phyloP scores from a whole-genome alignment of 2,113 vertebrate species.

The Dipodomys merriami region DNA sequence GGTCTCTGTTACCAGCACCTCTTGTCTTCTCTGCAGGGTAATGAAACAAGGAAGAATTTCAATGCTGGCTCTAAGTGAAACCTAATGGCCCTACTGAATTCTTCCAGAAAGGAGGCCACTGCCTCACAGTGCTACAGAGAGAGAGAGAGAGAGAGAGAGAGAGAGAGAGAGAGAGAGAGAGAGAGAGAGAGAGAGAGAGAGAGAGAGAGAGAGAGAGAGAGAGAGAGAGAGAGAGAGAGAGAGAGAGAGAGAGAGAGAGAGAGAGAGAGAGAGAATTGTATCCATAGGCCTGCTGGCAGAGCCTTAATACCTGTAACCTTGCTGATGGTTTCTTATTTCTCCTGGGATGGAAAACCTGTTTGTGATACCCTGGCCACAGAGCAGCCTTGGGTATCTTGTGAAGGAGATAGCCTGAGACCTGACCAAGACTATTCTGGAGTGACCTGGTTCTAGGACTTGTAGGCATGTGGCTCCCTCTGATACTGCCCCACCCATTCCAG shows the following conservation, averaged over 20 bases:
- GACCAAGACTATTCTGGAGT: neutral
- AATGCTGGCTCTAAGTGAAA: neutral
- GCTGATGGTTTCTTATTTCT: conserved; percentile 1
- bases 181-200: no score
- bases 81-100: no score
- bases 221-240: no score
- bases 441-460: neutral
- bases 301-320: neutral
- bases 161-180: no score
- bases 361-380: neutral
- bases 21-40: neutral
- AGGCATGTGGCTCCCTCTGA: neutral
- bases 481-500: neutral
- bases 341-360: conserved; percentile 26
- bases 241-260: no score
- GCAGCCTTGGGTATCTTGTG: neutral
- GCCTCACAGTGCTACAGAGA: no score
- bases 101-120: neutral
- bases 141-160: no score
- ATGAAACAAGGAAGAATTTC: no score
- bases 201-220: no score
- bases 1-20: no score
- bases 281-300: no score
- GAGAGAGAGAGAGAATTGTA: neutral
- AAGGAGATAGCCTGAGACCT: neutral